A percentile compares a stretch with the other conserved stretches of the same genome.
Evolutionary conservation across 2,888 invertebrate species (phyloP).

Genomic region (Metalampra italica): DNA sequence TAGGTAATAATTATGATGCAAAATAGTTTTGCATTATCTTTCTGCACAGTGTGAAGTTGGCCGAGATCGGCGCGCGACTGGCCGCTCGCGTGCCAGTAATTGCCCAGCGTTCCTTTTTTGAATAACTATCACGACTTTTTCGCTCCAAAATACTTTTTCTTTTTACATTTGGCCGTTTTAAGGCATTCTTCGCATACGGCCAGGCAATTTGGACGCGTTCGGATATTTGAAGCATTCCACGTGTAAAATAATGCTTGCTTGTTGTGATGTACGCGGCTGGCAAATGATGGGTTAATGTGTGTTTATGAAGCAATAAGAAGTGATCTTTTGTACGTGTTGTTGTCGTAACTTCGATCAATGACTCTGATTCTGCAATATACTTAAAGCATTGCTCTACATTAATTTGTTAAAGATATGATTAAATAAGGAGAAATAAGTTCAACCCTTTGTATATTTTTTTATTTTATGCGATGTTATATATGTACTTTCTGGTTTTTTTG

Average conservation of each 20-base stretch:
- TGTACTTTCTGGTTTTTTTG: too few species aligned
- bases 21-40: too few species aligned
- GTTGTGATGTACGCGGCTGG: constrained; percentile 28
- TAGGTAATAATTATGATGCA: too few species aligned
- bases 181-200: constrained; percentile 70
- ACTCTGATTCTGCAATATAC: too few species aligned
- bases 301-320: constrained; percentile 25
- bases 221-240: constrained; percentile 64
- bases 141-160: constrained; percentile 65
- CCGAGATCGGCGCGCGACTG: constrained; percentile 67
- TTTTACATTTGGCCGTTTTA: constrained; percentile 47
- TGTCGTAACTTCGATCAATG: not conserved
- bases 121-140: constrained; percentile 78
- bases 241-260: constrained; percentile 24
- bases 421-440: too few species aligned
- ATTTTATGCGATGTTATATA: too few species aligned
- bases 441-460: too few species aligned
- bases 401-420: too few species aligned
- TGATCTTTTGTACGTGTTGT: constrained; percentile 16
- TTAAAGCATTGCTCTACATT: too few species aligned
- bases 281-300: constrained; percentile 29
- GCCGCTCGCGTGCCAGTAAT: constrained; percentile 76
- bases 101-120: constrained; percentile 72
- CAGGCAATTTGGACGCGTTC: constrained; percentile 59
- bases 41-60: constrained; percentile 39